phyloP scores from a whole-genome alignment of 2,113 vertebrate genomes.

The Syrmaticus mikado region DNA sequence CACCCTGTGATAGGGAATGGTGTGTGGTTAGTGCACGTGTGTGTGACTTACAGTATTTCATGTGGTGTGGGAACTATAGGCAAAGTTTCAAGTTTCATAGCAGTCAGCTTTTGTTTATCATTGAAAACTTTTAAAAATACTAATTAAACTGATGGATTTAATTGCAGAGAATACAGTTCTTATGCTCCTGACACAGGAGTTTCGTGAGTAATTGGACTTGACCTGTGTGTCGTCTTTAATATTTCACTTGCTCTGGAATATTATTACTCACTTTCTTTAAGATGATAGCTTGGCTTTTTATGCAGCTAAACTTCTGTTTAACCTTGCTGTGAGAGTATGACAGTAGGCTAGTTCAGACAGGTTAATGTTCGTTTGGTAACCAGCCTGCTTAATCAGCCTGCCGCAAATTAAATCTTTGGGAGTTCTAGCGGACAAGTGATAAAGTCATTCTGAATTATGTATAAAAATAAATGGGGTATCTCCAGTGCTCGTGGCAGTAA shows the following conservation, averaged over 20 bases:
- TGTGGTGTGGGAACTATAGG: background rate
- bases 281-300: slow-evolving; percentile 30
- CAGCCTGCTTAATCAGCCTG: slow-evolving; percentile 81
- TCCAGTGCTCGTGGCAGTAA: slow-evolving; percentile 58
- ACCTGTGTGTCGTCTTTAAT: slow-evolving; percentile 69
- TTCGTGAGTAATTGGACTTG: slow-evolving; percentile 77
- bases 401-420: slow-evolving; percentile 79
- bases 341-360: slow-evolving; percentile 83
- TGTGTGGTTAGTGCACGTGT: background rate
- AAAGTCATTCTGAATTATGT: slow-evolving; percentile 66
- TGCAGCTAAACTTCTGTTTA: slow-evolving; percentile 83
- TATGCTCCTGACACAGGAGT: slow-evolving; percentile 62
- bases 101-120: slow-evolving; percentile 55
- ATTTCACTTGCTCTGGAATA: slow-evolving; percentile 70
- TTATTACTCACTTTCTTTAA: slow-evolving; percentile 79
- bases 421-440: slow-evolving; percentile 74
- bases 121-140: slow-evolving; percentile 38
- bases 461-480: slow-evolving; percentile 73
- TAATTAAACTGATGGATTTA: slow-evolving; percentile 36
- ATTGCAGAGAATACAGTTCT: slow-evolving; percentile 49
- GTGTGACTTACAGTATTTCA: background rate
- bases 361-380: slow-evolving; percentile 79
- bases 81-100: slow-evolving; percentile 50
- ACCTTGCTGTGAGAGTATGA: slow-evolving; percentile 80
- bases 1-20: background rate